phyloP scores from a whole-genome alignment of 92 coral and sea anemone genomes.

The Palythoa caribaeorum region DNA sequence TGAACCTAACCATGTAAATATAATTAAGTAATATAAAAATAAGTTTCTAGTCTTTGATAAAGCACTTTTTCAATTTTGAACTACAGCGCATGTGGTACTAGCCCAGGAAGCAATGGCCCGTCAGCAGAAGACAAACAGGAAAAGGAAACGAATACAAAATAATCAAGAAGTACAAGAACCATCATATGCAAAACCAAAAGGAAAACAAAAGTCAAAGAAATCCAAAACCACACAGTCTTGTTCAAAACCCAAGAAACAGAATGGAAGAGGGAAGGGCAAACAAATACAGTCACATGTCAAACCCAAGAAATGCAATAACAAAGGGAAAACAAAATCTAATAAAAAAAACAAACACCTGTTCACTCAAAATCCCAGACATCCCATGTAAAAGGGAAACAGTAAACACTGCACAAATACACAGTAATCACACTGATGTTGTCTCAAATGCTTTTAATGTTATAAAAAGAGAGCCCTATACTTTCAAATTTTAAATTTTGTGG shows the following conservation, averaged over 20 bases:
- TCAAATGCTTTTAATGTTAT: constrained; percentile 29
- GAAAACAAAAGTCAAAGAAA: constrained; percentile 29
- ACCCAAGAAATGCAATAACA: constrained; percentile 42
- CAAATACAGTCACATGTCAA: constrained; percentile 28
- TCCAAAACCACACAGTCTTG: constrained; percentile 19
- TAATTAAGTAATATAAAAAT: neutral
- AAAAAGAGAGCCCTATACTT: neutral
- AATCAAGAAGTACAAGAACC: constrained; percentile 13
- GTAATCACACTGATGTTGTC: constrained; percentile 35
- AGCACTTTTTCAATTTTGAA: constrained; percentile 38
- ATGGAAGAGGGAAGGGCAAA: constrained; percentile 14
- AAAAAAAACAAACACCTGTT: neutral
- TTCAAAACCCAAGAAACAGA: constrained; percentile 25
- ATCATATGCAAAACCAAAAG: constrained; percentile 24
- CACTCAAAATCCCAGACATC: constrained; percentile 24
- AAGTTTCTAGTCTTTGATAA: constrained; percentile 18
- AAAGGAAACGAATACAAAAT: constrained; percentile 23
- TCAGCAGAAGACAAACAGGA: constrained; percentile 42
- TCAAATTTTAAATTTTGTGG: constrained; percentile 21
- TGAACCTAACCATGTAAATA: neutral
- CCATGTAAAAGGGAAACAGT: constrained; percentile 31
- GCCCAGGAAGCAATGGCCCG: constrained; percentile 25
- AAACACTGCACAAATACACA: constrained; percentile 21
- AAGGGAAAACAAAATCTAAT: constrained; percentile 8
- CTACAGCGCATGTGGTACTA: constrained; percentile 37